Evolutionary conservation across 2,797 vertebrate species (phyloP), one percentile per base, ranked within the genome.

Genomic region (Diplodus puntazzo): DNA sequence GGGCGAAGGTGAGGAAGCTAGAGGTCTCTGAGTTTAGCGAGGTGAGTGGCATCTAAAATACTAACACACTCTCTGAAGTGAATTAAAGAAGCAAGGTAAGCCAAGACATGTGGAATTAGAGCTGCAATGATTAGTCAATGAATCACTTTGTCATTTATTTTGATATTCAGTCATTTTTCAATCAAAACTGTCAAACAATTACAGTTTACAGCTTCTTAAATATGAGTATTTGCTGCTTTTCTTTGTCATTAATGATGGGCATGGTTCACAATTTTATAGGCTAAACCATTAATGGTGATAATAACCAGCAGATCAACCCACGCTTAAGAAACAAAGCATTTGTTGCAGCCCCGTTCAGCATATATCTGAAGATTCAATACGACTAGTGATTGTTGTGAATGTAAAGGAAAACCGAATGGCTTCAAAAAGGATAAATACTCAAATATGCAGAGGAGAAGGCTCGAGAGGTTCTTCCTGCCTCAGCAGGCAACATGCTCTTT

Each of bases 401-500:
- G 12, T 23, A 34, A 73, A 68, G 63, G 63, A 53, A 48, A 77
- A 65, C 30, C 5, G 3, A 61, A 34, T 13, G 27, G 25, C 48
- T 58, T 46, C 30, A 20, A 53, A 20, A 46, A 53, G 43, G 55
- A 67, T 62, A 65, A 73, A 64, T 57, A 23, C 58, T 58, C 23
- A 30, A 73, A 73, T n/a, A 80, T 70, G 67, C 45, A 79, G 46
- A 72, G 54, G 46, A 72, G 53, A 49, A 46, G 76, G 58, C 45
- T 42, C 55, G 49, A 58, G 27, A 64, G 61, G 4, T 61, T 7
- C 62, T 69, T 50, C 75, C 67, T 13, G 43, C 59, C 60, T 84
- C 69, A 55, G 75, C 52, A 11, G 10, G 46, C 69, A 77, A 57
- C 68, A 18, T 13, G 73, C 64, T 80, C 79, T 76, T 82, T 77